These are phyloP conservation scores for Hartigia nigra DNA, from an alignment of 2,888 invertebrate genomes.

Conservation along the genomic window DNA sequence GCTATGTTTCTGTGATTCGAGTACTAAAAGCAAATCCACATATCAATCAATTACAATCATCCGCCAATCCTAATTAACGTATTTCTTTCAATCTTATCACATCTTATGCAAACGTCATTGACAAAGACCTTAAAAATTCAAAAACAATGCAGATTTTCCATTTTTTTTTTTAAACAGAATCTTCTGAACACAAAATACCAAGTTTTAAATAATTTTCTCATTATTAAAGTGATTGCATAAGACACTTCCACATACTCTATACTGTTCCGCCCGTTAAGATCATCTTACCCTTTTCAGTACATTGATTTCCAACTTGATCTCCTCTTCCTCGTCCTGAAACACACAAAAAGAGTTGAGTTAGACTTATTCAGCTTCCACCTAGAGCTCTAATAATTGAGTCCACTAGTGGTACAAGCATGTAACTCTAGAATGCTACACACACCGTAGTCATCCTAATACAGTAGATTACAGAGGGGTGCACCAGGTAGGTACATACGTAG, in stretches of 20 bases:
- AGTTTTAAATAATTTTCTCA: background rate
- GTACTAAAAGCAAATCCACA: conserved; percentile 71
- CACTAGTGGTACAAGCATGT: background rate
- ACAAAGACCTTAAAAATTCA: background rate
- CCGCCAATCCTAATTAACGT: conserved; percentile 8
- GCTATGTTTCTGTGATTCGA: conserved; percentile 99
- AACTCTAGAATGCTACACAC: background rate
- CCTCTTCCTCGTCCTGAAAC: conserved; percentile 95
- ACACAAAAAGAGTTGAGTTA: conserved; percentile 13
- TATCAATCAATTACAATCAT: background rate
- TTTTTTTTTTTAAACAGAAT: background rate
- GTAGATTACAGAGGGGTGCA: background rate
- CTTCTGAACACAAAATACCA: background rate
- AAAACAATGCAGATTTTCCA: background rate
- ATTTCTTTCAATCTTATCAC: background rate
- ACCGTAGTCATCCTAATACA: background rate
- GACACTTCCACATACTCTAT: background rate
- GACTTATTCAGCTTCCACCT: background rate
- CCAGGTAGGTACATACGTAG: background rate
- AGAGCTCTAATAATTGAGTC: background rate
- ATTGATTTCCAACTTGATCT: conserved; percentile 99
- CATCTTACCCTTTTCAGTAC: conserved; percentile 88
- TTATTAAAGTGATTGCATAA: background rate
- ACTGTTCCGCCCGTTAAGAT: background rate
- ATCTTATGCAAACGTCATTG: background rate